These are phyloP conservation scores for Tanytarsus gracilentus DNA, from an alignment of 2,888 invertebrate species.

Conservation along the genomic window DNA sequence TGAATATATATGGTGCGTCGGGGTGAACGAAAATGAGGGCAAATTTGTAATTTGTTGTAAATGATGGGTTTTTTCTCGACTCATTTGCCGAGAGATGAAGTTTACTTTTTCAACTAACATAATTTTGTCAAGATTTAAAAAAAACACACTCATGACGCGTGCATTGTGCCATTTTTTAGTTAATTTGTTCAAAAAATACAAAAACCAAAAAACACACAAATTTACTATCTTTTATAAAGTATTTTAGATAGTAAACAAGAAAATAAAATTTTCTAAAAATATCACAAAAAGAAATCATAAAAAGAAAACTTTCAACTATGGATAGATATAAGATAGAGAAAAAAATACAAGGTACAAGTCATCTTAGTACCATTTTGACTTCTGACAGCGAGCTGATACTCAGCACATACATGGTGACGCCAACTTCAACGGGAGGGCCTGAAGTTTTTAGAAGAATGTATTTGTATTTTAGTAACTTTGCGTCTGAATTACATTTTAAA, in stretches of 20 bases:
- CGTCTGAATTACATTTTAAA: no score
- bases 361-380: constrained; percentile 84
- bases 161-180: constrained; percentile 16
- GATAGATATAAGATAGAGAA: neutral
- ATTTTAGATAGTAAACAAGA: neutral
- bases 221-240: neutral
- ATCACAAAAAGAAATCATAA: neutral
- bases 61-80: no score
- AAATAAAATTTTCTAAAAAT: neutral
- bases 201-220: neutral
- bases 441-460: constrained; percentile 52
- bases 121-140: neutral
- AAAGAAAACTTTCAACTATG: neutral
- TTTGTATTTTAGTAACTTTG: no score
- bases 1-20: no score
- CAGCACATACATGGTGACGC: constrained; percentile 96
- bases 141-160: constrained; percentile 13
- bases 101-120: no score
- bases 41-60: no score
- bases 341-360: constrained; percentile 18
- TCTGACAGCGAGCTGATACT: constrained; percentile 97
- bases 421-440: constrained; percentile 96
- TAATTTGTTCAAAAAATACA: constrained; percentile 23
- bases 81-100: neutral
- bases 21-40: no score